Base-by-base conservation (phyloP, 2,113 vertebrate genomes). In the Panthera leo region DNA sequence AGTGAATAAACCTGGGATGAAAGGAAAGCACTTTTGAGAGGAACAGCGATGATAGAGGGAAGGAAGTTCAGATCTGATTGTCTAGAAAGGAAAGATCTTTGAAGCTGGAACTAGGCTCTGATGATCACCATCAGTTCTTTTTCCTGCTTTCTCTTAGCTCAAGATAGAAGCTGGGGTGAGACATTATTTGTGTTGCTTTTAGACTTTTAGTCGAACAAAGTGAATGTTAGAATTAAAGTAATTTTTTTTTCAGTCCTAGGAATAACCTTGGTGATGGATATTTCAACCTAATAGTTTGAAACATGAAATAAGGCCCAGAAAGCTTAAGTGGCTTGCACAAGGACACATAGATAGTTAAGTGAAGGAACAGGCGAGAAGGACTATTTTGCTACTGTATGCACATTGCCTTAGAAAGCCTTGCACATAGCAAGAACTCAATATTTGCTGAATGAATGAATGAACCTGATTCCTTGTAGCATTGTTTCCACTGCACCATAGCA, bases 261-360 rank as follows among this genome's bases (percentile, higher is more conserved):
- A 86, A 90, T 92, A 87, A 94, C 5, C 42, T 85, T 80, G 19
- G 51, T 93, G 68, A 84, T 91, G 75, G 31, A 23, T 96, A 71
- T 89, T 96, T 61, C 16, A 94, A 25, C 23, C 5, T 85, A 39
- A 45, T 65, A 85, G 25, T 73, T 76, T 91, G 71, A 79, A 95
- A 95, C 68, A 90, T 13, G 18, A 86, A 96, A 91, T 10, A 83
- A 11, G 21, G 34, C 34, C 45, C 61, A 92, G 70, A 84, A 80
- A 80, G 7, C 29, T 65, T 71, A 92, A 39, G n/a, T 21, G 27
- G 6, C 36, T 95, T 91, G 25, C 45, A 88, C 6, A 25, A 96
- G 36, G 39, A 53, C 39, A 71, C 31, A 68, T 11, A 70, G 51
- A 71, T 7, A 89, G 51, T 87, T 75, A 88, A 97, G n/a, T 76